Evolutionary conservation across 2,797 vertebrate genomes (phyloP), one percentile per base, ranked within the genome.

Genomic region (Allobates femoralis): DNA sequence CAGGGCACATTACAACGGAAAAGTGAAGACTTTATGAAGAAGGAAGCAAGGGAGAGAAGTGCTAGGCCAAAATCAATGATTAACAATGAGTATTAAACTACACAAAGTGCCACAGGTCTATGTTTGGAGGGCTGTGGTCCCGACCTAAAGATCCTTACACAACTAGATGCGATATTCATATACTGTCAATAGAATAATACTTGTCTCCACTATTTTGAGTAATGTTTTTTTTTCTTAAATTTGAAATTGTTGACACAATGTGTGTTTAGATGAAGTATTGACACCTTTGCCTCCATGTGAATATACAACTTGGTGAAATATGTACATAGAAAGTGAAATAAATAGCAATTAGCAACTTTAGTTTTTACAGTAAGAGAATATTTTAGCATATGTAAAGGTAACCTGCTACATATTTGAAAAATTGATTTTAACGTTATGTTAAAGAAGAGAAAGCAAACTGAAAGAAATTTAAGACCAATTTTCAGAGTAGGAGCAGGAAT

Each of bases 1-100:
- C 82, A 58, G 56, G 67, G 66, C 67, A 81, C 69, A 64, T 58
- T 80, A 28, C 34, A 41, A 28, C 3, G 18, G 73, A 21, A 30
- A 41, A 55, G 56, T 21, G 26, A 64, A 30, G 58, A 76, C 1
- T n/a, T 37, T 28, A 60, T 58, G n/a, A 32, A 50, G 37, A 41
- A 32, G 23, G n/a, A 74, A n/a, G 19, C 62, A 85, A 19, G 4
- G 37, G 26, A 50, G 32, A 55, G 56, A 32, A n/a, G 26, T 32
- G 69, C 7, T 56, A 78, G 73, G 23, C 46, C 46, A n/a, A 83
- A 58, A 28, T 26, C 32, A 21, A n/a, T 3, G 28, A 81, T 81
- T 10, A 32, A 53, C 30, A 55, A 53, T 55, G 46, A 28, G 18
- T 15, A 81, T 69, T 32, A 14, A 37, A 34, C 30, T 26, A 28